phyloP scores from a whole-genome alignment of 2,797 vertebrate genomes.

The Sciurus carolinensis region DNA sequence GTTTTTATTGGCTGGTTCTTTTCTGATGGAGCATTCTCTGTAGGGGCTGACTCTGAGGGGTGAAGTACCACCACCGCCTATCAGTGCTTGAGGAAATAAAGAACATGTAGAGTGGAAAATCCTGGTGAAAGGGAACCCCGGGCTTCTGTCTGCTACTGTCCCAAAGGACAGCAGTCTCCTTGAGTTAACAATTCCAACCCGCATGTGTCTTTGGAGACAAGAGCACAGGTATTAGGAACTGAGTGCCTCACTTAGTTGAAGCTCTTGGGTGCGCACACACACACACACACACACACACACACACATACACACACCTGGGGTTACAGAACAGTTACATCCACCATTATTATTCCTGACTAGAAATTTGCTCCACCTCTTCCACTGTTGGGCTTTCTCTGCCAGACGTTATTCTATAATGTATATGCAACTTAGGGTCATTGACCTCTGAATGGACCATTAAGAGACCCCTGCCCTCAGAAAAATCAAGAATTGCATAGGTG shows the following conservation, averaged over 20 bases:
- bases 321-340: not conserved
- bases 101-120: not conserved
- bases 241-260: not conserved
- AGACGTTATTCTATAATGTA: not conserved
- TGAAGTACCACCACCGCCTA: not conserved
- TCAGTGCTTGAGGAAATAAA: not conserved
- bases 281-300: not conserved
- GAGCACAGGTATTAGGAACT: not conserved
- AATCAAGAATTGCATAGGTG: not conserved
- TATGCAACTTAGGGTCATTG: not conserved
- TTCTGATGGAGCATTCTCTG: not conserved
- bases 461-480: not conserved
- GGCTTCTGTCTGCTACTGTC: not conserved
- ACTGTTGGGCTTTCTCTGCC: not conserved
- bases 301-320: not conserved
- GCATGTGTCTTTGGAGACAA: not conserved
- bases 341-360: too few species aligned
- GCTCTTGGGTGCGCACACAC: not conserved
- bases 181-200: not conserved
- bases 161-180: not conserved
- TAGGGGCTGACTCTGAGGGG: not conserved
- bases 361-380: not conserved
- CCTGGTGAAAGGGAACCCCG: not conserved
- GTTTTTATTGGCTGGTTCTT: not conserved
- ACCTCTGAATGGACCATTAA: not conserved